Evolutionary conservation across 2,113 vertebrate species (phyloP).

Genomic region (Crypturellus undulatus): DNA sequence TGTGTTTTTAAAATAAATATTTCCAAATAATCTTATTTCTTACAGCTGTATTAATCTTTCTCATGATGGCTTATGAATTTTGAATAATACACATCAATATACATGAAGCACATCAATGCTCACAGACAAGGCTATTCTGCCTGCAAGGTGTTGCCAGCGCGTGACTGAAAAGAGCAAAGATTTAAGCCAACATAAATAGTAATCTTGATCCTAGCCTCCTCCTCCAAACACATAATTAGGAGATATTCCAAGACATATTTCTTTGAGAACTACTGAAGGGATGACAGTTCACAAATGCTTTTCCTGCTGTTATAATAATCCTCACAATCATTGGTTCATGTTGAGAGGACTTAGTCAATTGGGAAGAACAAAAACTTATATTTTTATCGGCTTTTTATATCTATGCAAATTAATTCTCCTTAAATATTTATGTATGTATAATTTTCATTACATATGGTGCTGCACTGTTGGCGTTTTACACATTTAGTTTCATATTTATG

Average conservation of each 20-base stretch:
- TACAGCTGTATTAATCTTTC: neutral
- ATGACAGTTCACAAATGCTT: conserved; percentile 53
- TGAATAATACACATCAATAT: neutral
- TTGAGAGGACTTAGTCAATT: neutral
- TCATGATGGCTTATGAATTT: neutral
- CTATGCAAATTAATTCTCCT: conserved; percentile 34
- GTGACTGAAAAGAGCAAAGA: conserved; percentile 47
- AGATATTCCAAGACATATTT: conserved; percentile 45
- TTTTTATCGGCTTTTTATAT: conserved; percentile 25
- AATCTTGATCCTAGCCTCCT: conserved; percentile 26
- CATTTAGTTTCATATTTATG: neutral
- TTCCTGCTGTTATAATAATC: neutral
- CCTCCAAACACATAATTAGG: conserved; percentile 34
- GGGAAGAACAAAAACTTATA: conserved; percentile 12
- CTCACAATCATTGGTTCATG: neutral
- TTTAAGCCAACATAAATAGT: conserved; percentile 43
- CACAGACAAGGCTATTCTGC: neutral
- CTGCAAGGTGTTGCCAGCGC: neutral
- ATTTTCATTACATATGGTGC: neutral
- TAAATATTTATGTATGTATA: neutral
- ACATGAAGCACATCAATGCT: neutral
- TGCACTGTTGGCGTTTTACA: conserved; percentile 25
- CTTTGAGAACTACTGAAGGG: neutral
- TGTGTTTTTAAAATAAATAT: neutral
- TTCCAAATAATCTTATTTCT: neutral